Base-by-base conservation (phyloP, 1,140 invertebrate genomes). In the Drosophila bipectinata region DNA sequence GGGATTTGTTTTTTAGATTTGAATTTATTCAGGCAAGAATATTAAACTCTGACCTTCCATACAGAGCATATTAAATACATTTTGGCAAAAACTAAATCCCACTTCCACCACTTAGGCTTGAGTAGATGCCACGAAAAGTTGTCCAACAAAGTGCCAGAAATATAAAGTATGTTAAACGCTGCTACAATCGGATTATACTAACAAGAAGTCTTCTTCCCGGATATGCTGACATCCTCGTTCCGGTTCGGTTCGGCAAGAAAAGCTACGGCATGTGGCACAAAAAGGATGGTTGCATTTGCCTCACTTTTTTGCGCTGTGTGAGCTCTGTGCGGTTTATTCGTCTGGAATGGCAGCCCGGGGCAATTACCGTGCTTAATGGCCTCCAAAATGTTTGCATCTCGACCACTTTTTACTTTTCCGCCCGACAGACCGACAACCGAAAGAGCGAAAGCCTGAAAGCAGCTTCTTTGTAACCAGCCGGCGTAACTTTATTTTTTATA, bases 291-390 rank as follows among this genome's bases (percentile, higher is more conserved):
- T 69, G 51, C 64, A 69, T 26, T 69, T 69, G 18, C 47, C 60
- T 37, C 45, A 30, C 4, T 52, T 32, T 32, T 18, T 61, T n/a
- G 15, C 44, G 7, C 15, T 47, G 44, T 12, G 28, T 49, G 58
- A 21, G 44, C 44, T 67, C 62, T 69, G 53, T 72, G 44, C 18
- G 79, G 83, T 55, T 83, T 79, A 88, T 60, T 79, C 83, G 83
- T 61, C 47, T 76, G 83, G 79, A 80, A 83, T 73, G 75, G 64
- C 6, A 44, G 39, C 66, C 62, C 49, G 61, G 53, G 71, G 72
- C 82, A 85, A 84, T 81, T 81, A 84, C 80, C 77, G 45, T 49
- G 72, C 61, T 75, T 59, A 81, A 60, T 72, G 76, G 58, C 57
- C 64, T 69, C 67, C 67, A 32, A 71, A 71, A 71, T 71, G 67